These are phyloP conservation scores for Syngnathus scovelli DNA, from an alignment of 2,113 vertebrate species.

Conservation along the genomic window DNA sequence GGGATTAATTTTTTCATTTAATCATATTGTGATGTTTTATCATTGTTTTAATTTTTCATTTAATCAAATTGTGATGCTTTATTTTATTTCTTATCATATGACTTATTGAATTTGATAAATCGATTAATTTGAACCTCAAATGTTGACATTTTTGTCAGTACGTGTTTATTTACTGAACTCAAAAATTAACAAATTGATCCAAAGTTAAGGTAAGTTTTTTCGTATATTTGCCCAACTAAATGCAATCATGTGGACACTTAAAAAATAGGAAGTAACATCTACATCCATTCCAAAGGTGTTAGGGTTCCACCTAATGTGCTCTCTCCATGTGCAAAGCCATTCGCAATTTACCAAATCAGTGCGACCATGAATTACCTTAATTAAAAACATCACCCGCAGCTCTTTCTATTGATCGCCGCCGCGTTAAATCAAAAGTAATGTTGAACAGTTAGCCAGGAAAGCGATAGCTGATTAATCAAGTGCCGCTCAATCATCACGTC, in stretches of 20 bases:
- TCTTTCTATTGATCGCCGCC: conserved; percentile 64
- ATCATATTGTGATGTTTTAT: no score
- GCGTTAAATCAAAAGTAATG: conserved; percentile 63
- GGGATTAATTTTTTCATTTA: no score
- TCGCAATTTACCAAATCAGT: conserved; percentile 54
- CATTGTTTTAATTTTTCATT: no score
- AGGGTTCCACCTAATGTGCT: conserved; percentile 20
- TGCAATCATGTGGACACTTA: not conserved
- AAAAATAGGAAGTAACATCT: conserved; percentile 10
- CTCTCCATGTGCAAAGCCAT: conserved; percentile 46
- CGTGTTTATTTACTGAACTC: no score
- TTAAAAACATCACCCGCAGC: conserved; percentile 70
- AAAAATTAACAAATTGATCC: no score
- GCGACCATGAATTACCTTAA: conserved; percentile 73
- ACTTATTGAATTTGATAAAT: no score
- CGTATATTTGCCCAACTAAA: not conserved
- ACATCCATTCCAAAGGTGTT: not conserved
- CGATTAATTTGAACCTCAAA: no score
- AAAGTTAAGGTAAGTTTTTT: no score
- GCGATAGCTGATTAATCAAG: conserved; percentile 53
- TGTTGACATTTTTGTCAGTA: no score
- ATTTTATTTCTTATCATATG: no score
- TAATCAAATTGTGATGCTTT: no score
- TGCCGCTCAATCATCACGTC: conserved; percentile 49
- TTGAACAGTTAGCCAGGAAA: conserved; percentile 54